Conservation (phyloP, 2,113 vertebrate species). For the human region DNA sequence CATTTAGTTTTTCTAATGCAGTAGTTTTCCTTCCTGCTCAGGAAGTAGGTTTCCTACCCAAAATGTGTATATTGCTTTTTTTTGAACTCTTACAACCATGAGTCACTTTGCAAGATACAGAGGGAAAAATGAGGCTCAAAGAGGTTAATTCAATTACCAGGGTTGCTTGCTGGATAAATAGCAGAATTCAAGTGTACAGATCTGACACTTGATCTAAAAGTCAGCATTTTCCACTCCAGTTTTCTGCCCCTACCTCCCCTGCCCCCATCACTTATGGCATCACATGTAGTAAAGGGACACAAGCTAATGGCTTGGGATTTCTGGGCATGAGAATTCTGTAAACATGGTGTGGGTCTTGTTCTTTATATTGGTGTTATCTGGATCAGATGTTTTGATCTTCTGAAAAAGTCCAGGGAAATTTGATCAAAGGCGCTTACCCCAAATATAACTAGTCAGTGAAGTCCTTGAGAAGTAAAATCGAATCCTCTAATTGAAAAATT, state of each 20-base stretch:
- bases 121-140: neutral
- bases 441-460: neutral
- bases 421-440: neutral
- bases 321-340: neutral
- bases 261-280: accelerated
- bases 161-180: accelerated
- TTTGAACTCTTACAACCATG: too few species aligned
- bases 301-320: neutral
- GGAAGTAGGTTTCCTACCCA: neutral
- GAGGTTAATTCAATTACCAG: neutral
- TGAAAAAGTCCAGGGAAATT: neutral
- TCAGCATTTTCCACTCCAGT: neutral
- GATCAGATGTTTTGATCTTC: neutral
- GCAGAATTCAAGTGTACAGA: neutral
- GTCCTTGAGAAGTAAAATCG: neutral
- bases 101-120: neutral
- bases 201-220: neutral
- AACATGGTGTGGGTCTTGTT: neutral
- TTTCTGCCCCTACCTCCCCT: neutral
- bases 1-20: neutral
- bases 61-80: neutral
- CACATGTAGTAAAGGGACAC: too few species aligned
- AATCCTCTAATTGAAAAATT: neutral
- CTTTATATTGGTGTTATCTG: neutral
- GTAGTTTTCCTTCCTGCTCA: neutral